Percentiles rank a stretch among this genome's conserved stretches.
Evolutionary conservation across 2,113 vertebrate genomes (phyloP).

Genomic region (Gambusia holbrooki): DNA sequence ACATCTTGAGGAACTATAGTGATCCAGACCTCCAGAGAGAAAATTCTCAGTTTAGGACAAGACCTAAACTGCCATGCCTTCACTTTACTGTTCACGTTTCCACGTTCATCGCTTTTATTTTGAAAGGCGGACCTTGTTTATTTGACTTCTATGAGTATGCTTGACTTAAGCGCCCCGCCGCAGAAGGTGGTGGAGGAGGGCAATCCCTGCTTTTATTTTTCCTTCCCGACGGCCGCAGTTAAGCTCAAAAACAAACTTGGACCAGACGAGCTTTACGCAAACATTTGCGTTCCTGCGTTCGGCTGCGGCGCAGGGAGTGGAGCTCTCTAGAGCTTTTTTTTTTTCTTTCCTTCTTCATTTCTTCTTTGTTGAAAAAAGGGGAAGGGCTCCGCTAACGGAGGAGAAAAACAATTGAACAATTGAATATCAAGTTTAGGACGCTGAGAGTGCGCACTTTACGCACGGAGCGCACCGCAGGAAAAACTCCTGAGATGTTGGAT

Average conservation of each 20-base stretch:
- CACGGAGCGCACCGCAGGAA: slow-evolving; percentile 36
- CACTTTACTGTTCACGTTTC: too few species aligned
- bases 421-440: slow-evolving; percentile 53
- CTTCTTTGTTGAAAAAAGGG: slow-evolving; percentile 32
- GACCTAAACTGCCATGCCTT: background rate
- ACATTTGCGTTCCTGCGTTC: slow-evolving; percentile 3
- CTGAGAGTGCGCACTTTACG: slow-evolving; percentile 66
- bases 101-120: slow-evolving; percentile 38
- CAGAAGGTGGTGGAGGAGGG: slow-evolving; percentile 29
- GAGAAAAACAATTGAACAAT: slow-evolving; percentile 30
- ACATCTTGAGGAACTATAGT: background rate
- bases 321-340: slow-evolving; percentile 7
- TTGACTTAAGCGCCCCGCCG: slow-evolving; percentile 21
- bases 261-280: slow-evolving; percentile 35
- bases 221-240: slow-evolving; percentile 51
- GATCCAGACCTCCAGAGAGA: background rate
- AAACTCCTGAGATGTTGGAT: slow-evolving; percentile 57
- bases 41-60: background rate
- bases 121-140: slow-evolving; percentile 26
- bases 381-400: slow-evolving; percentile 39
- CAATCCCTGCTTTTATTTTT: slow-evolving; percentile 72
- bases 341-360: background rate
- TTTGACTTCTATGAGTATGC: background rate
- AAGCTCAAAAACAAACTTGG: slow-evolving; percentile 69
- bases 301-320: background rate